Base-by-base conservation (phyloP, 2,888 invertebrate species). In the Cerastoderma edule region DNA sequence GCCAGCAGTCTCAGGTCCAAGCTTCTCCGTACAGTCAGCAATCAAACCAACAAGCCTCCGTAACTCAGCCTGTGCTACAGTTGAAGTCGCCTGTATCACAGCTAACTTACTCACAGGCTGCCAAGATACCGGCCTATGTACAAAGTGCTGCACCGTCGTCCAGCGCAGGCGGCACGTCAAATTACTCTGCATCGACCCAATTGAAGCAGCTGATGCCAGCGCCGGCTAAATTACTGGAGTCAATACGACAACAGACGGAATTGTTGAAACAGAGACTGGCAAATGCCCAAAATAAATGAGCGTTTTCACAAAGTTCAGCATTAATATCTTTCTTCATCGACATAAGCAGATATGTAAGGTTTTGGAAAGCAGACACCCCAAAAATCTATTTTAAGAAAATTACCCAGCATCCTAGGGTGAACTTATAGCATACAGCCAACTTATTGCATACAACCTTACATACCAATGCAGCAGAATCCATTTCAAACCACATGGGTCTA, bases 211-310 rank as follows among this genome's bases (percentile, higher is more conserved):
- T 19, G n/a, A 2, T 19, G 10, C 35, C 35, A 24, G 2, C 60
- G 1, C 67, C 60, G 16, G 60, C 4, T 22, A 63, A 67, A 22
- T 63, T 80, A 33, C 60, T 80, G 19, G 77, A 80, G 32, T 80
- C 80, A 8, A 80, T 80, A 2, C 53, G 80, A 39, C 57, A 77
- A 69, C 77, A 80, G 50, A 75, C 76, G 28, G 72, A 77, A 39
- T 19, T 77, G 28, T 44, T 80, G 28, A 74, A 65, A 57, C 39
- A 78, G 60, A 78, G 72, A 63, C 64, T 78, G 39, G 56, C 64
- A n/a, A 6, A 10, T 10, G 33, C 46, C 48, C n/a, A n/a, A n/a
- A n/a, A n/a, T n/a, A n/a, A n/a, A n/a, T n/a, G n/a, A n/a, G n/a
- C n/a, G n/a, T n/a, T n/a, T n/a, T n/a, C n/a, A n/a, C n/a, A n/a